A percentile compares a stretch with the other conserved stretches of the same genome.
These are phyloP conservation scores for Colletes latitarsis DNA, from an alignment of 1,140 invertebrate species.

Conservation along the genomic window DNA sequence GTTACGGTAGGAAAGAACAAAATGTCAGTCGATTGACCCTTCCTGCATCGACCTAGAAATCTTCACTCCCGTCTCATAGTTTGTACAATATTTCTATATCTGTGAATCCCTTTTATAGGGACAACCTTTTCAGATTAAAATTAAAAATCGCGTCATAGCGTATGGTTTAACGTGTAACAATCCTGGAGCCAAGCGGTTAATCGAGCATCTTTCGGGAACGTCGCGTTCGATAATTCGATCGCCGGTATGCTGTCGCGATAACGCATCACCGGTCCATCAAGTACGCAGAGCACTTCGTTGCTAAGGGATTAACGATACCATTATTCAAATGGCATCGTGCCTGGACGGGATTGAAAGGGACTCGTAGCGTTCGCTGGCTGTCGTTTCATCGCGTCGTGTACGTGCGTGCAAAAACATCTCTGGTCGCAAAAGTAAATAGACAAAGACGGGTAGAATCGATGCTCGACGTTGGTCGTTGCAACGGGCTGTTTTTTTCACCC, in stretches of 20 bases:
- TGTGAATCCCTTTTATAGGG: too few relatives aligned
- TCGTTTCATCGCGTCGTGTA: neutral
- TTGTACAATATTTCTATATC: too few relatives aligned
- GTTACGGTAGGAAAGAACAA: too few relatives aligned
- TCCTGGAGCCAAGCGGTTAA: too few relatives aligned
- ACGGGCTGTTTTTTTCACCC: neutral
- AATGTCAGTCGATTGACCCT: too few relatives aligned
- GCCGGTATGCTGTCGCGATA: neutral
- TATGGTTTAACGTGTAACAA: too few relatives aligned
- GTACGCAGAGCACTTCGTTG: slow-evolving; percentile 5
- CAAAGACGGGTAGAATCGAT: slow-evolving; percentile 28
- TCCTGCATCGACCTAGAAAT: too few relatives aligned
- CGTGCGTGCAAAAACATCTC: slow-evolving; percentile 14
- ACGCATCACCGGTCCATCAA: neutral
- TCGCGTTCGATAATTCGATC: slow-evolving; percentile 31
- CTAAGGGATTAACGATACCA: slow-evolving; percentile 46
- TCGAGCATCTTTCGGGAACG: too few relatives aligned
- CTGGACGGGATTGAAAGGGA: slow-evolving; percentile 25
- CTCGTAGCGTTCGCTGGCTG: neutral
- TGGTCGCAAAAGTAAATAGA: slow-evolving; percentile 31
- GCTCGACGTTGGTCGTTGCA: neutral
- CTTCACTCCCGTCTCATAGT: too few relatives aligned
- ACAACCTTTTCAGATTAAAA: too few relatives aligned
- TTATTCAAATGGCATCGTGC: slow-evolving; percentile 43
- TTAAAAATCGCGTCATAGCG: too few relatives aligned